phyloP scores from a whole-genome alignment of 2,888 invertebrate genomes.

The Calameuta idolon region DNA sequence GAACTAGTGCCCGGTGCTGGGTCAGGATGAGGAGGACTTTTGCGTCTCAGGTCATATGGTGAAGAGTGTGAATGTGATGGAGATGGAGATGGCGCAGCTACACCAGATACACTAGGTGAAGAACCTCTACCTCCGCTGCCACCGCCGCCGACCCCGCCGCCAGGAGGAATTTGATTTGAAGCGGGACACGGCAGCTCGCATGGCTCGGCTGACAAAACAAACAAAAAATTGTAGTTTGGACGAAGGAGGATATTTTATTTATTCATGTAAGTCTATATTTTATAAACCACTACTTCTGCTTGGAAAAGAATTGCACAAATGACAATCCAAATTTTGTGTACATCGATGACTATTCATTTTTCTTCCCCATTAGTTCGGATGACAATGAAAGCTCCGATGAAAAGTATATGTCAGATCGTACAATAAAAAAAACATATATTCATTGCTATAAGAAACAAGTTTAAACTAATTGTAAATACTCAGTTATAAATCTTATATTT shows the following conservation, averaged over 20 bases:
- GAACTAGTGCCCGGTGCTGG: slow-evolving; percentile 77
- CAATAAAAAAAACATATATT: too few relatives aligned
- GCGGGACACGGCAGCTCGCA: slow-evolving; percentile 83
- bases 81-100: slow-evolving; percentile 62
- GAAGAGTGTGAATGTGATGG: slow-evolving; percentile 78
- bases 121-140: slow-evolving; percentile 71
- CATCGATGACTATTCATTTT: background rate
- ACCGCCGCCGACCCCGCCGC: slow-evolving; percentile 66
- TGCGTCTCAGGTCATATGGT: slow-evolving; percentile 90
- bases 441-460: background rate
- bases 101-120: slow-evolving; percentile 63
- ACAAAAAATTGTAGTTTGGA: background rate
- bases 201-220: slow-evolving; percentile 75
- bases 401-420: background rate
- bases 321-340: background rate
- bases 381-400: background rate
- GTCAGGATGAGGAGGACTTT: slow-evolving; percentile 81
- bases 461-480: background rate
- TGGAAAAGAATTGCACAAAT: background rate
- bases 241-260: background rate
- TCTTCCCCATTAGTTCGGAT: background rate
- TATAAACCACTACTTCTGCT: background rate
- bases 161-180: slow-evolving; percentile 59
- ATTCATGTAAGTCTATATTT: background rate
- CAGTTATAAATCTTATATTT: background rate